These are phyloP conservation scores for Peromyscus eremicus DNA, from an alignment of 2,797 vertebrate species.

Conservation along the genomic window DNA sequence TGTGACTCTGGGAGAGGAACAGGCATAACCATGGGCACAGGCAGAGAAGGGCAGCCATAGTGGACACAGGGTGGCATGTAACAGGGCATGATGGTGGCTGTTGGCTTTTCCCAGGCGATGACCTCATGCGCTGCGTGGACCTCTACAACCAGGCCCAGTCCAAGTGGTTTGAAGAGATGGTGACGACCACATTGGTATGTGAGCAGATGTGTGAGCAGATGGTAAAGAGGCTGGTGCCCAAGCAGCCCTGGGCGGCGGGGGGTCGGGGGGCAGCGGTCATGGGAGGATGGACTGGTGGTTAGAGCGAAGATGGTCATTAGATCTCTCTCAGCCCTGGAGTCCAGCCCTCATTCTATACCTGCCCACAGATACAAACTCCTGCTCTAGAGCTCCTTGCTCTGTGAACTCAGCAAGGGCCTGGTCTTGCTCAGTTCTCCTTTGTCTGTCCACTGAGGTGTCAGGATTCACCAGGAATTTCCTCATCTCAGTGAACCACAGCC, in stretches of 20 bases:
- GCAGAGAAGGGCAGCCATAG: background rate
- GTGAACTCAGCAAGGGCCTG: background rate
- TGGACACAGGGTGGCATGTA: background rate
- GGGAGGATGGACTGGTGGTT: fast-evolving
- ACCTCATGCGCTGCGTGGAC: conserved; percentile 98
- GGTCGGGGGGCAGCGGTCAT: fast-evolving
- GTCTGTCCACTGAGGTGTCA: background rate
- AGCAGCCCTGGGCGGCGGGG: background rate
- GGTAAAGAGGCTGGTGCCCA: fast-evolving
- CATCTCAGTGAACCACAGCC: background rate
- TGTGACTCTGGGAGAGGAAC: background rate
- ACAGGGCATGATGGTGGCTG: background rate
- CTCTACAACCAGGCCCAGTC: conserved; percentile 99
- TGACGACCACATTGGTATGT: conserved; percentile 97
- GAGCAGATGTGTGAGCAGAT: fast-evolving
- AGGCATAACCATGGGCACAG: fast-evolving
- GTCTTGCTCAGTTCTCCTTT: background rate
- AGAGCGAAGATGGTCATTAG: background rate
- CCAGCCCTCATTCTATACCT: background rate
- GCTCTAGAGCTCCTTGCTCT: background rate
- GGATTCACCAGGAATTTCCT: background rate
- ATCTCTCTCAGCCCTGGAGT: background rate
- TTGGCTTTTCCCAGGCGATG: conserved; percentile 92
- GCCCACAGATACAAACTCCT: background rate
- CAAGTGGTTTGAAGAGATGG: conserved; percentile 99